phyloP scores from a whole-genome alignment of 2,888 invertebrate species.

The Melanostoma mellinum region DNA sequence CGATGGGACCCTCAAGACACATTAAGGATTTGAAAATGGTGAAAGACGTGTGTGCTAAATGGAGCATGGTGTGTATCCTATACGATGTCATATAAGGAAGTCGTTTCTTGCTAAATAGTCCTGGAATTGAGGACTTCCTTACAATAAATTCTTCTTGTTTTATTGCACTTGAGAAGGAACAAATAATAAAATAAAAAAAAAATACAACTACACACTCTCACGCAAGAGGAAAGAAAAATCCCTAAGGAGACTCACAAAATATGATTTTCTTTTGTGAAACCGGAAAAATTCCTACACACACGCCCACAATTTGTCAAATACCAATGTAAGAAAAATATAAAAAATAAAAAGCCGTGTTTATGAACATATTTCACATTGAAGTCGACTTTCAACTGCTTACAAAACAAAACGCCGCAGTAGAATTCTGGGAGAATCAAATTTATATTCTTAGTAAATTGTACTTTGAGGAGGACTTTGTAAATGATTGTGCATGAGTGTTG shows the following conservation, averaged over 20 bases:
- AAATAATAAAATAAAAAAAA: background rate
- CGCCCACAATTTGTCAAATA: too few species aligned
- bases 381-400: too few species aligned
- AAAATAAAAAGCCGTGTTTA: too few species aligned
- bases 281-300: too few species aligned
- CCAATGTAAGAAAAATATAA: too few species aligned
- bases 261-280: too few species aligned
- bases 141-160: slow-evolving; percentile 7
- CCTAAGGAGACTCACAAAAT: background rate
- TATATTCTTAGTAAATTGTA: too few species aligned
- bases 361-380: too few species aligned
- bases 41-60: background rate
- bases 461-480: too few species aligned
- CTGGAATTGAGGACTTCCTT: background rate
- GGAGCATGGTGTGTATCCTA: background rate
- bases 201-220: background rate
- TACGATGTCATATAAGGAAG: background rate
- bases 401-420: too few species aligned
- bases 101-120: background rate
- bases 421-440: too few species aligned
- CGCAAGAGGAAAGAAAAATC: background rate
- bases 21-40: background rate
- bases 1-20: background rate
- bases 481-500: too few species aligned
- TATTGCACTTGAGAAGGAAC: slow-evolving; percentile 1